Base-by-base conservation (phyloP, 1,140 invertebrate genomes). In the Triops longicaudatus region DNA sequence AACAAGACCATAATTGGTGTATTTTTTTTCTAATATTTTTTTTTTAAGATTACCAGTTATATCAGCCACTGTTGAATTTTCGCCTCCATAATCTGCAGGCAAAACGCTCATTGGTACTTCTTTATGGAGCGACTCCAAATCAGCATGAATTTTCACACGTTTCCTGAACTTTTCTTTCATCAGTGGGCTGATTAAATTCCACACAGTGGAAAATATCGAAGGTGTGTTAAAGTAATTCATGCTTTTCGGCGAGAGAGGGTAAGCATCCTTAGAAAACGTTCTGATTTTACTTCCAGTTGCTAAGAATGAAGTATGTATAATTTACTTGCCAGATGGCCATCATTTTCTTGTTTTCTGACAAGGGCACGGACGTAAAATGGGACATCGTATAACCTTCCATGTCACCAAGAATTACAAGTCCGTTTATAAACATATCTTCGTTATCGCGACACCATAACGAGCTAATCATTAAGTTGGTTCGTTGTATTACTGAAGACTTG, bases 221-320 rank as follows among this genome's bases (percentile, higher is more conserved):
- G 91, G 92, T 7, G 92, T 90, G 82, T 94, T 93, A n/a, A 95
- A 87, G 7, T 94, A 89, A 81, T 95, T 93, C 37, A 94, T 91
- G 83, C 93, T 91, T 81, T 94, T 94, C 63, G 94, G 84, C 82
- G 93, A 93, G 0, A 94, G 91, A 0, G 93, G 92, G 83, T 93
- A 94, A 0, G 92, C 93, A 85, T 95, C 91, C 89, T 90, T 80
- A 11, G 1, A 14, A 72, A n/a, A 12, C 27, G 27, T 27, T n/a
- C 14, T 26, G 0, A 10, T 22, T 26, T 17, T 17, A 14, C 7
- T n/a, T 71, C 26, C 31, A 0, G n/a, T 71, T 72, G 17, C 26
- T 14, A 76, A 43, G 42, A 27, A 10, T 41, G 11, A 26, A n/a
- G n/a, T 3, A 28, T 37, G 17, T 10, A 28, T 11, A 7, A 41